phyloP scores from a whole-genome alignment of 2,113 vertebrate genomes.

The Mystacornis crossleyi region DNA sequence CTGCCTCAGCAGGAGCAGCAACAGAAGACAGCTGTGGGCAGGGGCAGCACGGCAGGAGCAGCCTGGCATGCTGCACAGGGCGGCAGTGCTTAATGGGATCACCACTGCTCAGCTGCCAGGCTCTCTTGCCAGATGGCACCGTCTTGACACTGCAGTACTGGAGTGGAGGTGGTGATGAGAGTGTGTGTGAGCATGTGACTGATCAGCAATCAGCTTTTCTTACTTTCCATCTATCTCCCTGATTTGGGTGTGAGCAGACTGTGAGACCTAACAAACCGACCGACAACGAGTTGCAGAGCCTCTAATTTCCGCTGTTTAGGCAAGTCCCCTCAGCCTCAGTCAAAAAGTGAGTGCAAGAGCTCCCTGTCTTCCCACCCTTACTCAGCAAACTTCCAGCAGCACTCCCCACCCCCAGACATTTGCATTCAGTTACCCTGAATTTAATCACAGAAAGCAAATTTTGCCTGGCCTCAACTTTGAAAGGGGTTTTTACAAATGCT shows the following conservation, averaged over 20 bases:
- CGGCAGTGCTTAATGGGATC: neutral
- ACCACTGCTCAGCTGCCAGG: neutral
- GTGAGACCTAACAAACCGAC: neutral
- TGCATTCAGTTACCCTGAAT: neutral
- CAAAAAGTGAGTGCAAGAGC: neutral
- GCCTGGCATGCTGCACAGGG: neutral
- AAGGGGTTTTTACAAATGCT: neutral
- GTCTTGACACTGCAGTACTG: accelerated
- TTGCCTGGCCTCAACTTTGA: neutral
- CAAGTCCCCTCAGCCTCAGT: neutral
- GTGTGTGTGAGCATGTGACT: accelerated
- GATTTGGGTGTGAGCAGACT: neutral
- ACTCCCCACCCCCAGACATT: neutral
- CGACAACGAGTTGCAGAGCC: neutral
- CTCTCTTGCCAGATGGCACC: neutral
- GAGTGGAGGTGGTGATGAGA: accelerated
- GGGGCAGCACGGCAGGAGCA: neutral
- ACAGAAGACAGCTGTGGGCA: accelerated
- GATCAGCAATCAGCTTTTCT: neutral
- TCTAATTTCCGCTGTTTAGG: neutral
- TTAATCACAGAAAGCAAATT: slow-evolving; percentile 17
- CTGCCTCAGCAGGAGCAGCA: neutral
- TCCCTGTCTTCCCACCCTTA: neutral
- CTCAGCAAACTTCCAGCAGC: neutral
- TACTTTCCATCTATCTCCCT: neutral